A percentile compares a stretch with the other conserved stretches of the same genome.
Conservation (phyloP, 2,113 vertebrate species). For the Tapirus terrestris region DNA sequence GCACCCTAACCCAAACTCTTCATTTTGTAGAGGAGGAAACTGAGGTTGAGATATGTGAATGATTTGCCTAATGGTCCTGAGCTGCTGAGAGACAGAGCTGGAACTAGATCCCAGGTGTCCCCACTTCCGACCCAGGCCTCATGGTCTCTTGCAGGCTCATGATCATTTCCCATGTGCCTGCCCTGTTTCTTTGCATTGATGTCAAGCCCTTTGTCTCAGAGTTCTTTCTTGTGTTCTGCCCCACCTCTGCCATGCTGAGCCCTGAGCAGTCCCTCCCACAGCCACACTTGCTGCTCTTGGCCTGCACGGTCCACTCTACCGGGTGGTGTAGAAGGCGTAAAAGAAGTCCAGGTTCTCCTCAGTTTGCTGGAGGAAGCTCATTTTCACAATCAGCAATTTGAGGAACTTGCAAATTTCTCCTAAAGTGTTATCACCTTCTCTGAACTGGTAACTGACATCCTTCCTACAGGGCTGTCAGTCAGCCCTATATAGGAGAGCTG, state of each 20-base stretch:
- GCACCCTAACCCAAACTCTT: background rate
- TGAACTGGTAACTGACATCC: constrained; percentile 61
- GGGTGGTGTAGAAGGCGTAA: background rate
- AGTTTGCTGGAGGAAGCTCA: background rate
- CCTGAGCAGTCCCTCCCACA: background rate
- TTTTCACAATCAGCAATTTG: background rate
- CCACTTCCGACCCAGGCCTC: background rate
- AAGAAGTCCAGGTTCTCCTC: background rate
- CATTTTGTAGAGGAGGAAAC: background rate
- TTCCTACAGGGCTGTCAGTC: constrained; percentile 63
- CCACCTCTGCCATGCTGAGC: background rate
- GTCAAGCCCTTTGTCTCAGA: background rate
- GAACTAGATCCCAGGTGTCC: too few relatives aligned
- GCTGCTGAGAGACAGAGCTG: background rate
- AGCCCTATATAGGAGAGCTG: background rate
- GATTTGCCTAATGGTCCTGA: background rate
- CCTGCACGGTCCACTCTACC: background rate
- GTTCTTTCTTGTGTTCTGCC: background rate
- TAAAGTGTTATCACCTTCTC: background rate
- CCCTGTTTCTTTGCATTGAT: background rate
- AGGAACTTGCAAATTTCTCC: constrained; percentile 31
- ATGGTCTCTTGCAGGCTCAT: background rate
- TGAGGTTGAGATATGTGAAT: background rate
- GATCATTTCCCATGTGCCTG: background rate
- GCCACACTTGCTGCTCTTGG: background rate